These are phyloP conservation scores for Prionailurus bengalensis DNA, from an alignment of 2,113 vertebrate genomes.

Conservation along the genomic window DNA sequence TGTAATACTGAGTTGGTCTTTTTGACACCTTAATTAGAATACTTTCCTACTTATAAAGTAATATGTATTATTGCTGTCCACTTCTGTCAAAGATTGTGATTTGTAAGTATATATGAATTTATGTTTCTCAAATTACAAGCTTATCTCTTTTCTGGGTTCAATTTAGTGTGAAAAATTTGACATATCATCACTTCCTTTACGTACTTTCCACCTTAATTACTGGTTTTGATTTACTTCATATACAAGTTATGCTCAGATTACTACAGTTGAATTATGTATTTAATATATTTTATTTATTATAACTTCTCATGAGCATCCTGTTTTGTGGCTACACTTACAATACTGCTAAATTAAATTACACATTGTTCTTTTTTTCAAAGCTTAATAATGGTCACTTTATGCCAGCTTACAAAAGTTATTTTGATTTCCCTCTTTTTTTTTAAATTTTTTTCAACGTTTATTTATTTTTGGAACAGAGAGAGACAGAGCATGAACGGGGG, in stretches of 20 bases:
- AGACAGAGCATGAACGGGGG: too few species aligned
- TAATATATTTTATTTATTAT: neutral
- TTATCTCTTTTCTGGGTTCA: neutral
- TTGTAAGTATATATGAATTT: neutral
- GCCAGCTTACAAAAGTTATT: neutral
- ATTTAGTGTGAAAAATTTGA: neutral
- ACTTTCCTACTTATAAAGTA: neutral
- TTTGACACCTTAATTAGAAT: neutral
- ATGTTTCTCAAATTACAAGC: neutral
- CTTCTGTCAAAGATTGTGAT: neutral
- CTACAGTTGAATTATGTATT: neutral
- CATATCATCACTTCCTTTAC: neutral
- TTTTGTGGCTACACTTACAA: neutral
- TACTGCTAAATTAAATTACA: neutral
- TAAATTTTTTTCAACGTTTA: too few species aligned
- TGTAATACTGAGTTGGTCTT: neutral
- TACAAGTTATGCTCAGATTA: neutral
- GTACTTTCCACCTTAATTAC: neutral
- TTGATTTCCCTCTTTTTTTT: neutral
- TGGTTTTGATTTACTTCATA: neutral
- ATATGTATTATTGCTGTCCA: neutral
- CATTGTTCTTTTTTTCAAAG: neutral
- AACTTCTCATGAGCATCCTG: too few species aligned
- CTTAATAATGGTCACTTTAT: neutral
- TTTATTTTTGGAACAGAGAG: too few species aligned